These are phyloP conservation scores for Aythya fuligula DNA, from an alignment of 2,797 vertebrate species.

Conservation along the genomic window DNA sequence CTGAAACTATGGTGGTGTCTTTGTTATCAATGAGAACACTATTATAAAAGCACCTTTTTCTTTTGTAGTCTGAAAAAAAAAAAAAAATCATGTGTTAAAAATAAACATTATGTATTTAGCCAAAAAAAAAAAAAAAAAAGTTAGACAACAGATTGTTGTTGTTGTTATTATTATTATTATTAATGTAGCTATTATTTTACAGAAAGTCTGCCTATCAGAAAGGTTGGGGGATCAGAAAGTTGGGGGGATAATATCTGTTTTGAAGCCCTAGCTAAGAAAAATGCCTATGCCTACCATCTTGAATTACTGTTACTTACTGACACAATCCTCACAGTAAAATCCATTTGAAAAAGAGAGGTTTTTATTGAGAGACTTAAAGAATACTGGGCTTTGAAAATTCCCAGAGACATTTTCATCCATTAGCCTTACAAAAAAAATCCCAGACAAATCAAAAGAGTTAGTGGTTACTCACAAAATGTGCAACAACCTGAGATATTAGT, in stretches of 20 bases:
- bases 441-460: not conserved
- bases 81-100: not conserved
- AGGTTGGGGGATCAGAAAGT: not conserved
- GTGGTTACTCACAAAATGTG: not conserved
- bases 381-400: not conserved
- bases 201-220: not conserved
- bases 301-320: not conserved
- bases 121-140: not conserved
- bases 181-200: not conserved
- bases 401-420: not conserved
- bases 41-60: not conserved
- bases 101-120: not conserved
- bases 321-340: not conserved
- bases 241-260: not conserved
- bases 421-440: not conserved
- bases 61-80: not conserved
- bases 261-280: not conserved
- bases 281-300: not conserved
- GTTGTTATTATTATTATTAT: not conserved
- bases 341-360: not conserved
- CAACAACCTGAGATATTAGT: not conserved
- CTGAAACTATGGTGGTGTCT: not conserved
- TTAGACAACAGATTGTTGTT: not conserved
- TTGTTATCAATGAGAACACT: not conserved
- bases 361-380: not conserved